Base-by-base conservation (phyloP, 2,113 vertebrate genomes). In the Corydoras sp. region DNA sequence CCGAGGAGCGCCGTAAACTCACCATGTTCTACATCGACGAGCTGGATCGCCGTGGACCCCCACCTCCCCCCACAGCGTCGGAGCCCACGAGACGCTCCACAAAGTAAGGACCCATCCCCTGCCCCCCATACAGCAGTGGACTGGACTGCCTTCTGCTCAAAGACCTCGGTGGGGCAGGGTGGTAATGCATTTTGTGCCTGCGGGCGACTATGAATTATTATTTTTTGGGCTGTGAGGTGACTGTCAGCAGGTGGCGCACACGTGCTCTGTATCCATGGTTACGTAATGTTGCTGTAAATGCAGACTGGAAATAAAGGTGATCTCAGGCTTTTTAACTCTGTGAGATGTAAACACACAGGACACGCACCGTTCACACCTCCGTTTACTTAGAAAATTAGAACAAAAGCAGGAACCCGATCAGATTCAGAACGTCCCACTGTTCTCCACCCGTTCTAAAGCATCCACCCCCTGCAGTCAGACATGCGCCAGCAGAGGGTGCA, bases 1-100 rank as follows among this genome's bases (percentile, higher is more conserved):
- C 97, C 0, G 96, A 97, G 53, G 97, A 99, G 82, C 91, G 97
- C 31, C 91, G 94, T 68, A 99, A 99, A 68, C 93, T 99, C 60
- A 98, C 98, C 3, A 93, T 97, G 89, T 96, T 96, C 13, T 99
- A 99, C 48, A 95, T 99, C 0, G 97, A 99, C 50, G 97, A 99
- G 83, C 90, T 99, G 76, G 97, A 99, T 81, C 92, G 97, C 35
- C 89, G 96, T n/a, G 97, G 97, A 1, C 97, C 97, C 0, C 97
- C 97, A 0, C 97, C 97, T 2, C 97, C 97, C 0, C 97, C 97
- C 76, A 99, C 97, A 0, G 97, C 97, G 1, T 99, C 97, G 2
- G 97, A 99, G 77, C 97, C 97, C 68, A 96, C 95, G 0, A 87
- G 97, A 4, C 91, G 96, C 73, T 97, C 97, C 5, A 96, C 94